These are phyloP conservation scores for Drosophila mulleri DNA, from an alignment of 2,888 invertebrate genomes.

Conservation along the genomic window DNA sequence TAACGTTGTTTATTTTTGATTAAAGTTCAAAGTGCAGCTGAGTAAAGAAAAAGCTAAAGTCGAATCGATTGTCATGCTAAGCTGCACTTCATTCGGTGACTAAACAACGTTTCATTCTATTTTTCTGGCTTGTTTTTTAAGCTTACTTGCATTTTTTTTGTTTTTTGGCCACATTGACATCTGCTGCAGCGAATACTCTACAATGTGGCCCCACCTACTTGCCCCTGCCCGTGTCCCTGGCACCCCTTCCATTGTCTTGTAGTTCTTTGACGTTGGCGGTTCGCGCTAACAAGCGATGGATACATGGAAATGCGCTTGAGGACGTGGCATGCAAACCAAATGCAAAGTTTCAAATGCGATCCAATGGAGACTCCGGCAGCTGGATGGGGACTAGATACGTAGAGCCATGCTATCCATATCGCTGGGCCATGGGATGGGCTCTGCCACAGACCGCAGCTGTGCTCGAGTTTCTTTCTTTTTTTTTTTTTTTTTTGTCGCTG, in stretches of 20 bases:
- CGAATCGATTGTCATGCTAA: constrained; percentile 69
- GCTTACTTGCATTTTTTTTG: constrained; percentile 6
- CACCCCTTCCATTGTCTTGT: constrained; percentile 7
- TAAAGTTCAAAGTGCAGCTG: constrained; percentile 30
- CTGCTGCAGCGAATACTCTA: constrained; percentile 26
- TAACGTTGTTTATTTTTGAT: constrained; percentile 39
- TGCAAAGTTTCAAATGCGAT: constrained; percentile 63
- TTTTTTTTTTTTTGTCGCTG: constrained; percentile 1
- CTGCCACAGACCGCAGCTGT: constrained; percentile 52
- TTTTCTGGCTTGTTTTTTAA: constrained; percentile 14
- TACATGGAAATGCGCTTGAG: constrained; percentile 75
- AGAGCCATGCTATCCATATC: constrained; percentile 32
- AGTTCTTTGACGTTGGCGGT: constrained; percentile 60
- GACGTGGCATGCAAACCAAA: constrained; percentile 79
- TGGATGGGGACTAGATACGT: too few species aligned
- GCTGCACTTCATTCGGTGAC: constrained; percentile 42
- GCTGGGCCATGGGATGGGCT: background rate
- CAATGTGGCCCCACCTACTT: background rate
- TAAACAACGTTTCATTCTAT: constrained; percentile 16
- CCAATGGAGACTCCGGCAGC: constrained; percentile 15
- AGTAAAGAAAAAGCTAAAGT: constrained; percentile 28
- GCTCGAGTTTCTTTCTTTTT: constrained; percentile 13
- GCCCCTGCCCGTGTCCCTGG: background rate
- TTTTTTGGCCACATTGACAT: constrained; percentile 57
- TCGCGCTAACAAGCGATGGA: constrained; percentile 72